A percentile compares a stretch with the other conserved stretches of the same genome.
Evolutionary conservation across 2,888 invertebrate species (phyloP).

Genomic region (Petrolisthes manimaculis): DNA sequence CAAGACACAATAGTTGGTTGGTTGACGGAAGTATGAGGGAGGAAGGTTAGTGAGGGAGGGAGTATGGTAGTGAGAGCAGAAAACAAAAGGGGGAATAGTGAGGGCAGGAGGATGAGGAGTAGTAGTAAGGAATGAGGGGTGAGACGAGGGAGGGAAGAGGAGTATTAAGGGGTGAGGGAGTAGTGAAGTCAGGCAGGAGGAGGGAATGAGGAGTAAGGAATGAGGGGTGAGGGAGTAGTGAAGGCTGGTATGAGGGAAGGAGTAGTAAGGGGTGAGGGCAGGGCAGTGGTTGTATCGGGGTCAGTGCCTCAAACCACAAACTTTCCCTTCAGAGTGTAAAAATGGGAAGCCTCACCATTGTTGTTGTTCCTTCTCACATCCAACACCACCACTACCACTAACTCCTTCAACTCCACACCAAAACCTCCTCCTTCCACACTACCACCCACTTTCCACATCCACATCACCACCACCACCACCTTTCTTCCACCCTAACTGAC

Average conservation of each 20-base stretch:
- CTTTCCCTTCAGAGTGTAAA: conserved; percentile 8
- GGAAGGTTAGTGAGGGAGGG: neutral
- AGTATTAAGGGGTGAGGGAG: no score
- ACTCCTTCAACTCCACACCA: neutral
- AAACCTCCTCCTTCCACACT: no score
- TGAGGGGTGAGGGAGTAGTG: neutral
- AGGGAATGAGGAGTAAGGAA: neutral
- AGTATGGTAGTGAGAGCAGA: neutral
- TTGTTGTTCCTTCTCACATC: neutral
- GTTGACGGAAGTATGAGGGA: no score
- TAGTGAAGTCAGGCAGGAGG: no score
- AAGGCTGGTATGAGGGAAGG: neutral
- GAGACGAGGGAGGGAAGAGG: neutral
- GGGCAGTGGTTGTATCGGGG: neutral
- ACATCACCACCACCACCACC: no score
- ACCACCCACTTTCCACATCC: no score
- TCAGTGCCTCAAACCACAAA: conserved; percentile 9
- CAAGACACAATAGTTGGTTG: no score
- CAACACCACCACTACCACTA: neutral
- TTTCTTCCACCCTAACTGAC: no score
- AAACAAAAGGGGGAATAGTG: neutral
- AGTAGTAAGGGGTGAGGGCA: neutral
- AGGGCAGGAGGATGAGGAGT: no score
- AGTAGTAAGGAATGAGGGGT: neutral
- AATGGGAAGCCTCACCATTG: conserved; percentile 14